Evolutionary conservation across 2,113 vertebrate genomes (phyloP).

Genomic region (Solea senegalensis): DNA sequence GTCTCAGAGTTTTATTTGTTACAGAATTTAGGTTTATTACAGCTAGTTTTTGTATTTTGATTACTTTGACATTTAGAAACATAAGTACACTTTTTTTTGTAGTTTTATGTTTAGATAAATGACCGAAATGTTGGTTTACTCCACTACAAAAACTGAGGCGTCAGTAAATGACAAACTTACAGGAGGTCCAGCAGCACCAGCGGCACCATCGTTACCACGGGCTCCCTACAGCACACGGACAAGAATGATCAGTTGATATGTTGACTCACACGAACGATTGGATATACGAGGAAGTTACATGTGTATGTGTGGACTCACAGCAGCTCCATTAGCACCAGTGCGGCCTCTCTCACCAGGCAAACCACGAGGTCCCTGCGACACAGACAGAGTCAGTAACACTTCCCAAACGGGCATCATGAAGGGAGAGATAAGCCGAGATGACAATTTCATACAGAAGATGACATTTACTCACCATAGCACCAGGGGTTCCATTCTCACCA

Average conservation of each 20-base stretch:
- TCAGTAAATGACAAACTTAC: slow-evolving; percentile 81
- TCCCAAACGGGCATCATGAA: neutral
- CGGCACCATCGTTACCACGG: slow-evolving; percentile 95
- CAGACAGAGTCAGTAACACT: slow-evolving; percentile 1
- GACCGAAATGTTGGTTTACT: no score
- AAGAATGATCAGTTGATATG: slow-evolving; percentile 5
- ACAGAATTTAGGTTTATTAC: no score
- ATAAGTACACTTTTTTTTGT: no score
- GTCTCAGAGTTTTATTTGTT: no score
- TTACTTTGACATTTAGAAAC: no score
- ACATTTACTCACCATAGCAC: slow-evolving; percentile 87
- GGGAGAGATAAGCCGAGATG: neutral
- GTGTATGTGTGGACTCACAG: slow-evolving; percentile 86
- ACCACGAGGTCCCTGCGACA: slow-evolving; percentile 91
- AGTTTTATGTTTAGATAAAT: no score
- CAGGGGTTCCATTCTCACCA: slow-evolving; percentile 95
- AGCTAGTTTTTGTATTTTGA: no score
- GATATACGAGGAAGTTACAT: neutral
- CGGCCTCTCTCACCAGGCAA: slow-evolving; percentile 97
- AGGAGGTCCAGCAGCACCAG: slow-evolving; percentile 92
- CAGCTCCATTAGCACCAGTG: slow-evolving; percentile 86
- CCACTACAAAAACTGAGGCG: neutral
- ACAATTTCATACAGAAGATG: neutral
- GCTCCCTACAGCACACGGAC: slow-evolving; percentile 84
- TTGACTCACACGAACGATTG: neutral